Evolutionary conservation across 2,113 vertebrate genomes (phyloP).

Genomic region (Columba livia): DNA sequence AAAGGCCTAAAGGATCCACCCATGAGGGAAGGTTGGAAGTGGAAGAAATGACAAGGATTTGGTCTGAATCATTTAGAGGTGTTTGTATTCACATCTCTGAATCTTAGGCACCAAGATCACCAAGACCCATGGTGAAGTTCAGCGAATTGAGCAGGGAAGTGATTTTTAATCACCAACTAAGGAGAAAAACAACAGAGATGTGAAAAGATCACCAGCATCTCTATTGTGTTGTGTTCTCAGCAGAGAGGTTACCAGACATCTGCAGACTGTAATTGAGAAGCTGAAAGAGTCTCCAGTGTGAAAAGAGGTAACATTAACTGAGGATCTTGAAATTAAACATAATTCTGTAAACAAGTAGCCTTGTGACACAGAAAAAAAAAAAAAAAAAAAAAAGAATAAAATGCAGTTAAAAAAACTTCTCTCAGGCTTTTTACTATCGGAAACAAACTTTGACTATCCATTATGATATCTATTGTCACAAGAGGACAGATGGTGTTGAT

Average conservation of each 20-base stretch:
- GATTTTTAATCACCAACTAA: background rate
- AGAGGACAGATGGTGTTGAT: constrained; percentile 11
- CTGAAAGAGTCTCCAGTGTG: background rate
- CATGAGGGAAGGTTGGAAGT: background rate
- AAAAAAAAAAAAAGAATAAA: background rate
- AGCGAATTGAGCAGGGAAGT: background rate
- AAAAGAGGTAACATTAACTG: background rate
- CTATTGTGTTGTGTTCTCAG: background rate
- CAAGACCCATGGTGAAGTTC: background rate
- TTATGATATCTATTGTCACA: background rate
- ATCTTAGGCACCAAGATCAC: background rate
- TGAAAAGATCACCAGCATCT: background rate
- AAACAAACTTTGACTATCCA: background rate
- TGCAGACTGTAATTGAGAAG: background rate
- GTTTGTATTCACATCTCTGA: background rate
- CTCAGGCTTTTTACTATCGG: background rate
- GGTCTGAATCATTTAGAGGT: background rate
- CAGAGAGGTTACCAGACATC: background rate
- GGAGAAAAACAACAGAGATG: background rate
- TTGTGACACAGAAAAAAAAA: too few relatives aligned
- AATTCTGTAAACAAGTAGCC: background rate
- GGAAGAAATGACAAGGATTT: background rate
- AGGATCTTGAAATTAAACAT: background rate
- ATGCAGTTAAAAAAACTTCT: background rate
- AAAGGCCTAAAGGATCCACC: background rate